Evolutionary conservation across 2,113 vertebrate genomes (phyloP).

Genomic region (Pygoscelis antarcticus): DNA sequence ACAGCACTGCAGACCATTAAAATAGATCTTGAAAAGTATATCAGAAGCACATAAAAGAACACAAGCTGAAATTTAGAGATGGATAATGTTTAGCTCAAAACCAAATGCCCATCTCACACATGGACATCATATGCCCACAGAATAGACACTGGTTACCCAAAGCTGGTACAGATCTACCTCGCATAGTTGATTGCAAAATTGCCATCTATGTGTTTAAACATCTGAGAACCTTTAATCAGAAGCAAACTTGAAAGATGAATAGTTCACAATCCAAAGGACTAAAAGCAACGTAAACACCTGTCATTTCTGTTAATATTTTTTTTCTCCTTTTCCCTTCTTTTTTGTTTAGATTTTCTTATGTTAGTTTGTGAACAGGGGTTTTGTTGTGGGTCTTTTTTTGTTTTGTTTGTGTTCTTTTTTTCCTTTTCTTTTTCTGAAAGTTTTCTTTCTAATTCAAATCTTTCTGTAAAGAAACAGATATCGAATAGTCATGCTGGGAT

Average conservation of each 20-base stretch:
- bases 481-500: not conserved
- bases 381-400: not conserved
- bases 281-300: not conserved
- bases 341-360: not conserved
- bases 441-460: not conserved
- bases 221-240: not conserved
- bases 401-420: too few species aligned
- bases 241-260: not conserved
- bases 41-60: not conserved
- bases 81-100: not conserved
- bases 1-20: not conserved
- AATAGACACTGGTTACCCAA: not conserved
- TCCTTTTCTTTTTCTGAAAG: fast-evolving
- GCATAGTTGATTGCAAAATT: not conserved
- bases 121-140: not conserved
- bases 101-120: not conserved
- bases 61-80: not conserved
- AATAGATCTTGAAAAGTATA: not conserved
- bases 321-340: not conserved
- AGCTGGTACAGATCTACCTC: not conserved
- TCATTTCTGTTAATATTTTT: not conserved
- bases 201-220: not conserved
- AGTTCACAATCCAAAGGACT: not conserved
- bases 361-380: not conserved
- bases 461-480: not conserved